phyloP scores from a whole-genome alignment of 2,888 invertebrate genomes.

The Lycaena phlaeas region DNA sequence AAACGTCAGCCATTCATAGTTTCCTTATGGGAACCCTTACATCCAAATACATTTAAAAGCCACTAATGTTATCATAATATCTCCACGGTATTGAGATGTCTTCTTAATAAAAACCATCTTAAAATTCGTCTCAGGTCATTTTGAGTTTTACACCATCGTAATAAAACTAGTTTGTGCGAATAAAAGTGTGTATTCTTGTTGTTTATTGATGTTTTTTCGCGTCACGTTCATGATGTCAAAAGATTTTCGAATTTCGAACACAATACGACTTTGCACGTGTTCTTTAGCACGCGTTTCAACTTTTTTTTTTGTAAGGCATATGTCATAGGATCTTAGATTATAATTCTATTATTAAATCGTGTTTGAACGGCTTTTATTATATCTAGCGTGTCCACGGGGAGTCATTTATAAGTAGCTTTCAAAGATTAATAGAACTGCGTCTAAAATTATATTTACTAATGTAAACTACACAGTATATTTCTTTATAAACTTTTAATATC shows the following conservation, averaged over 20 bases:
- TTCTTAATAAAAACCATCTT: conserved; percentile 27
- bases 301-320: not conserved
- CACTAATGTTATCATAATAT: conserved; percentile 70
- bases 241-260: conserved; percentile 37
- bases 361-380: not conserved
- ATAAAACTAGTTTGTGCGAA: conserved; percentile 13
- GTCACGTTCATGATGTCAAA: conserved; percentile 43
- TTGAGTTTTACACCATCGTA: conserved; percentile 14
- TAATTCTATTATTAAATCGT: not conserved
- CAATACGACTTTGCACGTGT: conserved; percentile 44
- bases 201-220: conserved; percentile 44
- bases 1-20: conserved; percentile 58
- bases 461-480: no score
- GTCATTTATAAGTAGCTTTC: no score
- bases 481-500: no score
- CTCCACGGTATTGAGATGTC: conserved; percentile 49
- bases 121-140: conserved; percentile 6
- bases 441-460: no score
- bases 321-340: conserved; percentile 1
- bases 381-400: not conserved
- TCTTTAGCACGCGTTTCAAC: conserved; percentile 52
- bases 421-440: no score
- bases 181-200: conserved; percentile 31
- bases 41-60: conserved; percentile 60
- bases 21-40: conserved; percentile 35